phyloP scores from a whole-genome alignment of 2,797 vertebrate species.

The Acestrorhynchus altus region DNA sequence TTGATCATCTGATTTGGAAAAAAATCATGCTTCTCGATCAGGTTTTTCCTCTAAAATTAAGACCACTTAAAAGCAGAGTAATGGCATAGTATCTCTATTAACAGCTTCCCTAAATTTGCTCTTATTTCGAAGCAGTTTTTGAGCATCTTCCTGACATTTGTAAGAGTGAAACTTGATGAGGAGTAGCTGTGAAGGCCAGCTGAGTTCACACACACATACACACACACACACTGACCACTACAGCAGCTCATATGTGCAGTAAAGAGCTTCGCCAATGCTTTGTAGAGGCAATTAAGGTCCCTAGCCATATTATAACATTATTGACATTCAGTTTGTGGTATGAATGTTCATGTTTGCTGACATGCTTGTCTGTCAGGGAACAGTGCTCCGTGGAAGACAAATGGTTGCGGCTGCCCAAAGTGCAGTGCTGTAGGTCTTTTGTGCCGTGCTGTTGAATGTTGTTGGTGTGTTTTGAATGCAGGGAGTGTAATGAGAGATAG shows the following conservation, averaged over 20 bases:
- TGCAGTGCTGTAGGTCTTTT: slow-evolving; percentile 64
- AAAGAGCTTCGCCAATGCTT: neutral
- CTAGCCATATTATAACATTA: slow-evolving; percentile 10
- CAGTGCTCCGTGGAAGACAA: slow-evolving; percentile 25
- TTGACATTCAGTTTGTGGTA: slow-evolving; percentile 39
- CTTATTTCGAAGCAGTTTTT: neutral
- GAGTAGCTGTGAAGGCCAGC: neutral
- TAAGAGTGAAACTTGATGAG: neutral
- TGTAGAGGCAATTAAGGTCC: neutral
- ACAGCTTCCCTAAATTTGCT: neutral
- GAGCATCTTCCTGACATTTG: neutral
- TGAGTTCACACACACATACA: too few species aligned
- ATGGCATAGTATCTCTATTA: too few species aligned
- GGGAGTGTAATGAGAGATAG: slow-evolving; percentile 55
- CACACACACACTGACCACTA: too few species aligned
- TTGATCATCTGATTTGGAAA: too few species aligned
- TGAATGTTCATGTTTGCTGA: slow-evolving; percentile 24
- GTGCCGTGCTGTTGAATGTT: slow-evolving; percentile 34
- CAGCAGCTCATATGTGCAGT: neutral
- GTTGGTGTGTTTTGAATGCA: slow-evolving; percentile 46
- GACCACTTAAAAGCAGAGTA: too few species aligned
- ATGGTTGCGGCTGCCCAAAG: slow-evolving; percentile 53
- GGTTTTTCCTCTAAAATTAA: too few species aligned
- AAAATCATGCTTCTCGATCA: too few species aligned
- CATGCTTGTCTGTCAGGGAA: slow-evolving; percentile 18